A percentile compares a stretch with the other conserved stretches of the same genome.
Evolutionary conservation across 2,113 vertebrate species (phyloP).

Genomic region (Vidua chalybeata): DNA sequence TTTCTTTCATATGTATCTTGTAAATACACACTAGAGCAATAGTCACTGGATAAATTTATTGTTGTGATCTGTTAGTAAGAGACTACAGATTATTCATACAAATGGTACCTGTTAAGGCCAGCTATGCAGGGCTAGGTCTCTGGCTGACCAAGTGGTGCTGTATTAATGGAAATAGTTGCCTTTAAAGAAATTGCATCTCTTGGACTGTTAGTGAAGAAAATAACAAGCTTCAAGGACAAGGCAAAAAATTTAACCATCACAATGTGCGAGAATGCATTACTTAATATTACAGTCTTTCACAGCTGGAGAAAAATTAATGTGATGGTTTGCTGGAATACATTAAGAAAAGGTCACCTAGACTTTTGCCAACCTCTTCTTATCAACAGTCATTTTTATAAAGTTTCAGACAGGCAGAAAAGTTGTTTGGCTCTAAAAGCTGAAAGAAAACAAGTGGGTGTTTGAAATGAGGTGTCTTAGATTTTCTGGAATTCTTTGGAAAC

Average conservation of each 20-base stretch:
- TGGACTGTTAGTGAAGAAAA: background rate
- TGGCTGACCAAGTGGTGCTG: background rate
- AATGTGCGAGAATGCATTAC: background rate
- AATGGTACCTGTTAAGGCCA: background rate
- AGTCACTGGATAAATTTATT: background rate
- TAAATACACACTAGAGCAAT: background rate
- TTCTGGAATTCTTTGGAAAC: background rate
- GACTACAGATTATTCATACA: background rate
- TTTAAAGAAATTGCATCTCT: background rate
- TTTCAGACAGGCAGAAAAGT: background rate
- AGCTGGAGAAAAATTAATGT: background rate
- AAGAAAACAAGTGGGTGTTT: background rate
- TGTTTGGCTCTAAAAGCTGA: background rate
- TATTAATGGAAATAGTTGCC: background rate
- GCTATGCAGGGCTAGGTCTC: background rate
- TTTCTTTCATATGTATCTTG: background rate
- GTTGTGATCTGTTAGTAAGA: background rate
- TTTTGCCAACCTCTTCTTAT: background rate
- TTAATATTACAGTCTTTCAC: background rate
- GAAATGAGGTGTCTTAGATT: background rate
- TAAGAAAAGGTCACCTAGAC: background rate
- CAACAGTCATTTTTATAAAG: background rate
- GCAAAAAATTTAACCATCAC: background rate
- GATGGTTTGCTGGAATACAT: background rate
- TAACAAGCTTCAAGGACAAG: background rate